Conservation (phyloP, 1,140 invertebrate species). For the Chlorops oryzae region DNA sequence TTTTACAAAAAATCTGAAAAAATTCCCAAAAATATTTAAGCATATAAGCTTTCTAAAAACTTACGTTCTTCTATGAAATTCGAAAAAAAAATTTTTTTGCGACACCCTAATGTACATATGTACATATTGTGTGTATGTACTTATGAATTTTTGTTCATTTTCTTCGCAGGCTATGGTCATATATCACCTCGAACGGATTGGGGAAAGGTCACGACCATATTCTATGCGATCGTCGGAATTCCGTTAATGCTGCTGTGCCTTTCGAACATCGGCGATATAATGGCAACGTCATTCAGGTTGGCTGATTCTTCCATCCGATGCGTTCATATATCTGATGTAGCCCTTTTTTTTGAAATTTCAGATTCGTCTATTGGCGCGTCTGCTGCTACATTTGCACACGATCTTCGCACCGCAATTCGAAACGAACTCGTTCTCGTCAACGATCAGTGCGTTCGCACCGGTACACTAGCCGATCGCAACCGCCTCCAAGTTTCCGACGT, state of each 20-base stretch:
- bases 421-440: constrained; percentile 33
- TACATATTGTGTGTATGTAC: no score
- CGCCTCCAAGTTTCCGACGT: constrained; percentile 40
- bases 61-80: no score
- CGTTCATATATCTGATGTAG: no score
- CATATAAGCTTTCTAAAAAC: no score
- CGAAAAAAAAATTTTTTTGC: no score
- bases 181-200: constrained; percentile 87
- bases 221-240: constrained; percentile 93
- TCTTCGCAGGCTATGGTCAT: constrained; percentile 80
- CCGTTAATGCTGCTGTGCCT: constrained; percentile 89
- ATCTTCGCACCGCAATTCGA: constrained; percentile 58
- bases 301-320: no score
- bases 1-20: no score
- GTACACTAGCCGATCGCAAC: constrained; percentile 45
- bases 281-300: constrained; percentile 86
- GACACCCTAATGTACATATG: no score
- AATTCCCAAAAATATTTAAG: no score
- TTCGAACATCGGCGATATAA: constrained; percentile 92
- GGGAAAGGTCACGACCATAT: constrained; percentile 90
- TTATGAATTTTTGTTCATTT: background rate
- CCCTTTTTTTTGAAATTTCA: no score
- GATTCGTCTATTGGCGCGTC: constrained; percentile 83
- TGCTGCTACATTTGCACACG: constrained; percentile 84
- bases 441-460: constrained; percentile 24